A percentile compares a stretch with the other conserved stretches of the same genome.
phyloP scores from a whole-genome alignment of 1,140 invertebrate genomes.

The Aphis craccivora region DNA sequence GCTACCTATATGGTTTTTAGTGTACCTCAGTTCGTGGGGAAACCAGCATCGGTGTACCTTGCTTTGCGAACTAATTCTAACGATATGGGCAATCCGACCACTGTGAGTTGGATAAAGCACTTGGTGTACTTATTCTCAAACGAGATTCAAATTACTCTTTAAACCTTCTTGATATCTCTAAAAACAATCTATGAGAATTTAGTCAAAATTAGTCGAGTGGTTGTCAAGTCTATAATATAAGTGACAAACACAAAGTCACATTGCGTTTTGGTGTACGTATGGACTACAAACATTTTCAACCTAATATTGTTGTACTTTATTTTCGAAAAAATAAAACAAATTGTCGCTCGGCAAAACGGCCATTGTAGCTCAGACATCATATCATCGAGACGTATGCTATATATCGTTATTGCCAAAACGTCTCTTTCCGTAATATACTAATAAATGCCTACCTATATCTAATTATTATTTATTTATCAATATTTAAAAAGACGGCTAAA shows the following conservation, averaged over 20 bases:
- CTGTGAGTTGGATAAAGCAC: not conserved
- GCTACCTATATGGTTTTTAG: not conserved
- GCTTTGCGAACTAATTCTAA: not conserved
- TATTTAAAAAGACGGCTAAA: not conserved
- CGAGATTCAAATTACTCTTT: not conserved
- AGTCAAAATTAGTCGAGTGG: not conserved
- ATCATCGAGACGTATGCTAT: not conserved
- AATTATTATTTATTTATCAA: not conserved
- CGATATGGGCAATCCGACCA: not conserved
- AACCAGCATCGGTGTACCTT: not conserved
- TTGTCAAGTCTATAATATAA: not conserved
- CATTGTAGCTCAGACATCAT: not conserved
- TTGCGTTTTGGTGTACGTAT: not conserved
- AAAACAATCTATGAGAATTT: not conserved
- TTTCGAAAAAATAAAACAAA: not conserved
- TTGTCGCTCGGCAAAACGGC: too few species aligned
- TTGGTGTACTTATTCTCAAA: not conserved
- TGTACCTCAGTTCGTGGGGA: not conserved
- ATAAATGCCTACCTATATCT: not conserved
- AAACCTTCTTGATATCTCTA: not conserved
- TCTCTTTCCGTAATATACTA: not conserved
- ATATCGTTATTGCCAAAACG: not conserved
- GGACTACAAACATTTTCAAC: not conserved
- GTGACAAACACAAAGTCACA: not conserved
- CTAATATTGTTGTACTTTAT: not conserved